Conservation (phyloP, 64 coral and sea anemone species). For the Dendrophyllia cribrosa region DNA sequence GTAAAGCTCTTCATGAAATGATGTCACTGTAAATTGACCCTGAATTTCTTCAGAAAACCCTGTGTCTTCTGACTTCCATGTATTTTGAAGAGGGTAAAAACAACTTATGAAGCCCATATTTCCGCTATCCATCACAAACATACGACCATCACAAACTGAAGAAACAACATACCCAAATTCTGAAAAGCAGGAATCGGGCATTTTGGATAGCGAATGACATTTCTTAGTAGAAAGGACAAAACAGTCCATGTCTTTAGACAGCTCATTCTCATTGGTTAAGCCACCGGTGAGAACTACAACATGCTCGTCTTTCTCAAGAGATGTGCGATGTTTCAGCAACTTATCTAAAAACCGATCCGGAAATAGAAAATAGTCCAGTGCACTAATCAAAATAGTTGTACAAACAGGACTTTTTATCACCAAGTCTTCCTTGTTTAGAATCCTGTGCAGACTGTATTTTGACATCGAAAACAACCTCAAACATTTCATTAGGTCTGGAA, state of each 20-base stretch:
- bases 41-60: too few species aligned
- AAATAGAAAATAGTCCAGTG: neutral
- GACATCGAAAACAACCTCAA: slow-evolving; percentile 68
- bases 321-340: neutral
- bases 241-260: neutral
- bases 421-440: neutral
- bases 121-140: too few species aligned
- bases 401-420: neutral
- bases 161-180: neutral
- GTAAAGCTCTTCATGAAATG: slow-evolving; percentile 18
- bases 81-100: too few species aligned
- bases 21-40: neutral
- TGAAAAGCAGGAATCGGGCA: neutral
- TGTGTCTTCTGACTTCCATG: too few species aligned
- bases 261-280: neutral
- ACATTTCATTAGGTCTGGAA: slow-evolving; percentile 41
- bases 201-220: neutral
- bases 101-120: too few species aligned
- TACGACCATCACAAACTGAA: neutral
- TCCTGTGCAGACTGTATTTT: slow-evolving; percentile 22
- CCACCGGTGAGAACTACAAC: neutral
- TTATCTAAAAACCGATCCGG: neutral
- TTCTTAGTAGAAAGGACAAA: neutral
- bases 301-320: neutral
- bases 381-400: neutral